These are phyloP conservation scores for Diachasmimorpha longicaudata DNA, from an alignment of 1,140 invertebrate genomes.

Conservation along the genomic window DNA sequence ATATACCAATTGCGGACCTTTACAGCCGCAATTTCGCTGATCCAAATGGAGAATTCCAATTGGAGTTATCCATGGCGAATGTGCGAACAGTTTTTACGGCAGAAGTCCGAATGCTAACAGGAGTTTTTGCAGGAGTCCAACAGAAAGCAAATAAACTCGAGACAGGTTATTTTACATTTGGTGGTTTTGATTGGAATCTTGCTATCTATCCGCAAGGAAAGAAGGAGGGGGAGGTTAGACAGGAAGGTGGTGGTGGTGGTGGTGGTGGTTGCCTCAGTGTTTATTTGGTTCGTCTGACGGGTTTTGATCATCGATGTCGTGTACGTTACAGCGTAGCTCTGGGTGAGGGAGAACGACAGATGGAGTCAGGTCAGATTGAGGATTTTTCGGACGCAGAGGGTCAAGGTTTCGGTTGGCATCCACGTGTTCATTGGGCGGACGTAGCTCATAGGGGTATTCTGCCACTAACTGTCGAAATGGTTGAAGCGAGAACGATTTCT, in stretches of 20 bases:
- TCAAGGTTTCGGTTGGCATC: constrained; percentile 76
- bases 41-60: constrained; percentile 82
- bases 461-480: constrained; percentile 76
- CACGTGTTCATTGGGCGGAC: constrained; percentile 68
- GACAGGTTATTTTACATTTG: constrained; percentile 76
- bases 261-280: constrained; percentile 67
- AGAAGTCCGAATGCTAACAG: constrained; percentile 62
- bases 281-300: constrained; percentile 77
- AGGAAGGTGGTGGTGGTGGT: too few relatives aligned
- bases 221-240: constrained; percentile 53
- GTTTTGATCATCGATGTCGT: constrained; percentile 82
- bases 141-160: constrained; percentile 67
- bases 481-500: constrained; percentile 77
- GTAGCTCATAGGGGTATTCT: constrained; percentile 68
- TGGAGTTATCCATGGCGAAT: constrained; percentile 81
- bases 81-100: constrained; percentile 79
- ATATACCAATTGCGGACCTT: constrained; percentile 80
- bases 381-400: constrained; percentile 80
- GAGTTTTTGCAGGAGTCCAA: constrained; percentile 53
- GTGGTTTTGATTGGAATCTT: constrained; percentile 86
- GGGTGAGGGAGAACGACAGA: constrained; percentile 74
- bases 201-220: constrained; percentile 74
- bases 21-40: constrained; percentile 80
- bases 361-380: constrained; percentile 80
- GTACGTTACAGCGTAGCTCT: constrained; percentile 77